Evolutionary conservation across 2,113 vertebrate species (phyloP).

Genomic region (Buteo buteo): DNA sequence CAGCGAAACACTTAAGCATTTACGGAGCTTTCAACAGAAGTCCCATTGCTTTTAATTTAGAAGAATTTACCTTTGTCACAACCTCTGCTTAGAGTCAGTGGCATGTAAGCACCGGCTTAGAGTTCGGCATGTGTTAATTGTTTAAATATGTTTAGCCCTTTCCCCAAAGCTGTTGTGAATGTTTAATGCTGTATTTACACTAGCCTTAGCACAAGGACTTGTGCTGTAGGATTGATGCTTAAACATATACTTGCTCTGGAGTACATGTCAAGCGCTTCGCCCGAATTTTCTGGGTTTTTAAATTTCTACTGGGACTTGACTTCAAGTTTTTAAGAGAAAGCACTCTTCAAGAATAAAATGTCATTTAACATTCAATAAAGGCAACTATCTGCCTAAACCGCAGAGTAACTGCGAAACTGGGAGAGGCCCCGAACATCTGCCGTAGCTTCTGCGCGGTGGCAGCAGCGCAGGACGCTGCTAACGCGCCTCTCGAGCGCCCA

Average conservation of each 20-base stretch:
- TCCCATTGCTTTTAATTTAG: conserved; percentile 41
- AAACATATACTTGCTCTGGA: background rate
- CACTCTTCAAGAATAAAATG: background rate
- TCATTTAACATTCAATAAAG: conserved; percentile 16
- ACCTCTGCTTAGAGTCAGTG: conserved; percentile 26
- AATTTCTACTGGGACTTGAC: background rate
- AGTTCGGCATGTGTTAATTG: conserved; percentile 52
- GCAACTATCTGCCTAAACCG: background rate
- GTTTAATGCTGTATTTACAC: conserved; percentile 55
- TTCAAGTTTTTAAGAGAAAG: background rate
- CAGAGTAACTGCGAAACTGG: background rate
- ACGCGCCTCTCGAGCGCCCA: background rate
- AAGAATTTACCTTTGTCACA: conserved; percentile 56
- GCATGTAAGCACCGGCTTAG: conserved; percentile 9
- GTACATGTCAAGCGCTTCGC: background rate
- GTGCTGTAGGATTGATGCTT: background rate
- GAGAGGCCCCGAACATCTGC: conserved; percentile 13
- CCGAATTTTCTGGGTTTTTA: background rate
- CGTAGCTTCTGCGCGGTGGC: background rate
- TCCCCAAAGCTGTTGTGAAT: conserved; percentile 54
- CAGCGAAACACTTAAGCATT: background rate
- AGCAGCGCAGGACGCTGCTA: background rate
- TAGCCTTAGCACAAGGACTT: conserved; percentile 25
- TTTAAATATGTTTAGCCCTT: conserved; percentile 51
- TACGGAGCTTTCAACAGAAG: background rate